Evolutionary conservation across 2,113 vertebrate genomes (phyloP).

Genomic region (mouse (Mus musculus)): GRCm39 chr14:119025001-119025500

Average conservation of each 20-base stretch:
- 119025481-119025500: slow-evolving; percentile 76
- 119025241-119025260: slow-evolving; percentile 87
- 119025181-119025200: slow-evolving; percentile 73
- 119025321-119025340: slow-evolving; percentile 75
- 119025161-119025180: slow-evolving; percentile 75
- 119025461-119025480: slow-evolving; percentile 75
- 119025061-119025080: neutral
- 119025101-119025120: neutral
- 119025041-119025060: neutral
- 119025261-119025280: slow-evolving; percentile 89
- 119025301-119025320: slow-evolving; percentile 65
- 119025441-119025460: slow-evolving; percentile 81
- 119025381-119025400: slow-evolving; percentile 28
- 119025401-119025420: slow-evolving; percentile 36
- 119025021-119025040: neutral
- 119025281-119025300: slow-evolving; percentile 63
- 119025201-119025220: slow-evolving; percentile 84
- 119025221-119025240: slow-evolving; percentile 77
- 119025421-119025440: slow-evolving; percentile 55
- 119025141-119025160: neutral
- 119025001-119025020: neutral
- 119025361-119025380: neutral
- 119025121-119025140: slow-evolving; percentile 28
- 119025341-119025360: slow-evolving; percentile 32
- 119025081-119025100: no score